These are phyloP conservation scores for Triplophysa siluroides DNA, from an alignment of 2,113 vertebrate species.

Conservation along the genomic window DNA sequence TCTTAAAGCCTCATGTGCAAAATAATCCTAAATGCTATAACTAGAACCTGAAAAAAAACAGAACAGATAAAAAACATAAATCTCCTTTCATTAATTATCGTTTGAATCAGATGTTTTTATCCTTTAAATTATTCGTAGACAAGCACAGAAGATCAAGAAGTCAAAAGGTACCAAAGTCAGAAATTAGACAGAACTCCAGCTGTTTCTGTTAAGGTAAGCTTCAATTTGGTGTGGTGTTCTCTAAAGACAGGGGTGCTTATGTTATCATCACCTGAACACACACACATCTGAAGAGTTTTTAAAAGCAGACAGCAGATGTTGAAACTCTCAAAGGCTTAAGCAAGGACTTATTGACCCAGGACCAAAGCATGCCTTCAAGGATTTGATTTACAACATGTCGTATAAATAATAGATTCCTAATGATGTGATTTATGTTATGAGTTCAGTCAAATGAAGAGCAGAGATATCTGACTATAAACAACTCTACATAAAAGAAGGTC, in stretches of 20 bases:
- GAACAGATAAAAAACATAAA: not conserved
- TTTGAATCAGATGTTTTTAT: not conserved
- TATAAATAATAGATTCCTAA: not conserved
- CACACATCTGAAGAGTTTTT: constrained; percentile 2
- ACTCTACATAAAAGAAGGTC: not conserved
- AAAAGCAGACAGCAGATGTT: constrained; percentile 31
- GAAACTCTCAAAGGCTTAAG: not conserved
- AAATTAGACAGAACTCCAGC: constrained; percentile 58
- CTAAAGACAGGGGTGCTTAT: constrained; percentile 53
- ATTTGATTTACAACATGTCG: constrained; percentile 6
- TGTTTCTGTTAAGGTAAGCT: constrained; percentile 63
- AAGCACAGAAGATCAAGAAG: not conserved
- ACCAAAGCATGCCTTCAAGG: not conserved
- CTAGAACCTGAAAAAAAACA: not conserved
- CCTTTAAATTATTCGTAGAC: not conserved
- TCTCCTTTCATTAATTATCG: not conserved
- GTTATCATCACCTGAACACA: constrained; percentile 1
- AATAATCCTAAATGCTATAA: no score
- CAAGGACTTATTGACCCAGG: not conserved
- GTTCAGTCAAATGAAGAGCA: not conserved
- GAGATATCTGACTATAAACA: not conserved
- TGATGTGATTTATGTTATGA: constrained; percentile 12
- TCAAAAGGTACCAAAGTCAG: not conserved
- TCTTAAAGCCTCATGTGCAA: not conserved
- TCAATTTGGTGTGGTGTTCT: constrained; percentile 61